Evolutionary conservation across 2,113 vertebrate genomes (phyloP), one percentile per base, ranked within the genome.

Genomic region (Muntiacus muntjak): DNA sequence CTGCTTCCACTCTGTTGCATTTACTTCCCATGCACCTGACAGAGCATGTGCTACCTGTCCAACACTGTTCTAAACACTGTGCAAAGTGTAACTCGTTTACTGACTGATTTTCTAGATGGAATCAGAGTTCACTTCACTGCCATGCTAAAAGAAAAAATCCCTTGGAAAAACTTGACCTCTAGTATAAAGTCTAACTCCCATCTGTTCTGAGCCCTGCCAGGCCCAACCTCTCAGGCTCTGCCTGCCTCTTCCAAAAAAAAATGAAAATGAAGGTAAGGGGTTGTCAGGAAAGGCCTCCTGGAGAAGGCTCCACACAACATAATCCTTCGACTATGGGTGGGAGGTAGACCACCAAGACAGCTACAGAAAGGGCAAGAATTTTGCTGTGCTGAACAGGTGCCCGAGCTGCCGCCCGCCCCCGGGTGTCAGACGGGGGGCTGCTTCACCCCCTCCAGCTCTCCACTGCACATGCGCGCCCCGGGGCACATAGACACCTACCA

Each of bases 401-500:
- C 33, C 3, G 1, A 82, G 54, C 40, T 2, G 2, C 30, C n/a
- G 74, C 52, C 45, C 25, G 2, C 23, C 87, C 16, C 2, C n/a
- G 28, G 43, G 55, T 23, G 23, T 78, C 30, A 43, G 17, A 23
- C 4, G 1, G 58, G n/a, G 1, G 23, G 14, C 25, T 1, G 7
- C 25, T n/a, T 55, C 54, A 30, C 54, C 62, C 58, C 43, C 92
- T 86, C 43, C 21, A 57, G 45, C 28, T 28, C 83, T n/a, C 36
- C 4, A 87, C 76, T 2, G 1, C 1, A 9, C 4, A 14, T 0
- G 52, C 33, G 28, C 26, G 92, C 36, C 47, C 71, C 50, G 11
- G 87, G 40, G 33, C 25, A 64, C 85, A 47, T 87, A 47, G 81
- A 88, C 40, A 98, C 99, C 99, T 99, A 99, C 99, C 99, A 91